Percentiles rank a stretch among this genome's conserved stretches.
Conservation (phyloP, 2,113 vertebrate genomes). For the Aphelocoma coerulescens region DNA sequence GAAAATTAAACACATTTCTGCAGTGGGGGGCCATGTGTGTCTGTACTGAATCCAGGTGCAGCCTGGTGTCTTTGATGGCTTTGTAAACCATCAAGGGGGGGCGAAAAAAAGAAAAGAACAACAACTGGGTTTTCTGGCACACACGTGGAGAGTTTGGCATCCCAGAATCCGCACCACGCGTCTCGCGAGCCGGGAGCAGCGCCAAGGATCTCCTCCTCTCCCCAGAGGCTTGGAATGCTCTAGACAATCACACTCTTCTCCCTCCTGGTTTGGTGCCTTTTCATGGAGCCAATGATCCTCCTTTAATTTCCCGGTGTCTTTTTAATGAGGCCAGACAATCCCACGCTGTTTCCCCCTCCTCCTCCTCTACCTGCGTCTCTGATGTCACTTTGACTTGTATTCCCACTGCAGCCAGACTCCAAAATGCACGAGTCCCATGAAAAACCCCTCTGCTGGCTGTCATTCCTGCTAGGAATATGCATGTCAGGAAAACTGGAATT, state of each 20-base stretch:
- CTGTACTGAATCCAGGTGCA: not conserved
- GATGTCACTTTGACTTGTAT: not conserved
- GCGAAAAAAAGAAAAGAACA: not conserved
- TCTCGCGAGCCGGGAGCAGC: not conserved
- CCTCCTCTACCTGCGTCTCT: not conserved
- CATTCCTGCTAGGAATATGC: not conserved
- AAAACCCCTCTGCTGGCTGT: not conserved
- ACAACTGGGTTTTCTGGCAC: not conserved
- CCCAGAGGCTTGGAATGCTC: not conserved
- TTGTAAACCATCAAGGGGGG: not conserved
- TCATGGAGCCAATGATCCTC: not conserved
- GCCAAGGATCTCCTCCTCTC: not conserved
- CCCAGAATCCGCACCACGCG: fast-evolving
- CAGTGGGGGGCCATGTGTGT: not conserved
- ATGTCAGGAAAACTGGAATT: not conserved
- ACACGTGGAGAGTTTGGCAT: not conserved
- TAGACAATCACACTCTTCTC: not conserved
- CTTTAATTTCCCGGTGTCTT: not conserved
- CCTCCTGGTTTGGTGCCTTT: not conserved
- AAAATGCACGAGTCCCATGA: not conserved
- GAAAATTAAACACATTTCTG: not conserved
- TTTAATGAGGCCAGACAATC: not conserved
- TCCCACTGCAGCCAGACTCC: not conserved
- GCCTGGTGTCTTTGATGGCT: not conserved
- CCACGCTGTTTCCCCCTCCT: not conserved